These are phyloP conservation scores for Myrmecophaga tridactyla DNA, from an alignment of 2,113 vertebrate genomes.

Conservation along the genomic window DNA sequence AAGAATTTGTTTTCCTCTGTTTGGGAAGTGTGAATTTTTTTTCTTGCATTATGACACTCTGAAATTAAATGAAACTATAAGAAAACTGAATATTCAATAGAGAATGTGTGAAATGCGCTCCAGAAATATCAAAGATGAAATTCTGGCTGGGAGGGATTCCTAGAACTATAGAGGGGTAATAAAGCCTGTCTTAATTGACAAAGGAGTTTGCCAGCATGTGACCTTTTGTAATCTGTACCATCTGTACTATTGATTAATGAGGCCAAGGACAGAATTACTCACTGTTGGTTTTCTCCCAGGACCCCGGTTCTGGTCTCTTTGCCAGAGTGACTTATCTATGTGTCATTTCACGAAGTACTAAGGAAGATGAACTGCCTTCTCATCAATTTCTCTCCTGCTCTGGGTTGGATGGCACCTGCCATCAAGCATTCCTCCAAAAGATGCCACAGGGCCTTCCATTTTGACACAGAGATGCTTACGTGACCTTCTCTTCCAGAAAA, in stretches of 20 bases:
- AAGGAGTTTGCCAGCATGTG: neutral
- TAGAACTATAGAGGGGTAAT: neutral
- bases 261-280: conserved; percentile 41
- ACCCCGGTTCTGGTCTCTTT: neutral
- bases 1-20: conserved; percentile 48
- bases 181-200: neutral
- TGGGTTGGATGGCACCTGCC: neutral
- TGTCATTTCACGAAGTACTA: conserved; percentile 33
- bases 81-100: conserved; percentile 55
- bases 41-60: conserved; percentile 11
- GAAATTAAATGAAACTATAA: conserved; percentile 59
- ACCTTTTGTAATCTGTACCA: neutral
- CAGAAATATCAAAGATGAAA: conserved; percentile 38
- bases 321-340: neutral
- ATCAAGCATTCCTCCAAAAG: neutral
- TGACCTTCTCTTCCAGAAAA: neutral
- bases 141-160: conserved; percentile 21
- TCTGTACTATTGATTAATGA: conserved; percentile 40
- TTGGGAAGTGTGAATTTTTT: conserved; percentile 9
- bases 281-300: neutral
- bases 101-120: conserved; percentile 37
- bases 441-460: neutral
- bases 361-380: neutral
- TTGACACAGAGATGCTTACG: neutral
- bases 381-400: neutral